Evolutionary conservation across 2,888 invertebrate species (phyloP), one percentile per base, ranked within the genome.

Genomic region (Phytoseiulus persimilis): DNA sequence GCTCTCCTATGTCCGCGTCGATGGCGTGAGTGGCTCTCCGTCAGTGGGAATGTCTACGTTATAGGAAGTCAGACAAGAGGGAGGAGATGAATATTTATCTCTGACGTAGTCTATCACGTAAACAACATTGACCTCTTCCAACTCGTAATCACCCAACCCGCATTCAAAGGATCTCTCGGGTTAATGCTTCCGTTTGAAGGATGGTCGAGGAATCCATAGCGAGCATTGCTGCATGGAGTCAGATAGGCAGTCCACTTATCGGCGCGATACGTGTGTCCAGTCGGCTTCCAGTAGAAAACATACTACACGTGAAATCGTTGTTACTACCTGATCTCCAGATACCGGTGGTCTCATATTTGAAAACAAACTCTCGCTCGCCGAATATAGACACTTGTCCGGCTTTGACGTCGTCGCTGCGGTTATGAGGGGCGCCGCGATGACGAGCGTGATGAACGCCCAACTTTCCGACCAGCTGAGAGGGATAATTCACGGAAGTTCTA

Each of bases 91-190:
- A 65, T 65, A 65, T 65, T 65, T 65, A 65, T 65, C 23, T 65
- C 65, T 65, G 65, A 65, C 65, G 14, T 28, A 28, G 65, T 65
- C 65, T 65, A 65, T 65, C 65, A 65, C 65, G 18, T 65, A 65
- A 65, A 65, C 65, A 65, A 65, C 65, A 65, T 65, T 65, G 65
- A 65, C 65, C 65, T 65, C 65, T 65, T 65, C 65, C 65, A 65
- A 65, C 1, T 65, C 65, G 65, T 14, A 65, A 65, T 65, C 65
- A 65, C 11, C 18, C 65, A 65, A 65, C 65, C 28, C 23, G 65
- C 65, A 65, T 65, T 28, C 23, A 28, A 65, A 28, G 28, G 65
- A 18, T 65, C 18, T 65, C 28, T 65, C 65, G 28, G 9, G 39
- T 39, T 3, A 39, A 39, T 9, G 39, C n/a, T 39, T 39, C 39